A percentile compares a stretch with the other conserved stretches of the same genome.
Evolutionary conservation across 2,888 invertebrate species (phyloP).

Genomic region (Cyclophora albipunctata): DNA sequence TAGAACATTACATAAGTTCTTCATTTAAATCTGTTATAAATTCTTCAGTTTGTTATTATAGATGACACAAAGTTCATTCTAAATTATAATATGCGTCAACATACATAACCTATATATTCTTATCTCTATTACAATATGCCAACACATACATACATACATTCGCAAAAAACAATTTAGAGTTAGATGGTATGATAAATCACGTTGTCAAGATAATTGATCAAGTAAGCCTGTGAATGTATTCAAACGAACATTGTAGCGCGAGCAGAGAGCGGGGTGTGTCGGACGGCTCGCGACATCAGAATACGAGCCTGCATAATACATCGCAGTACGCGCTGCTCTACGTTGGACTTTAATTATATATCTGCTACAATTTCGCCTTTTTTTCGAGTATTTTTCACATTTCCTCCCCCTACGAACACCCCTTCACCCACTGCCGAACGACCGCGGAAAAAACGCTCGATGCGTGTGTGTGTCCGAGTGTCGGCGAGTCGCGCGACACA

Average conservation of each 20-base stretch:
- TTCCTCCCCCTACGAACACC: constrained; percentile 55
- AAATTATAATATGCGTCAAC: no score
- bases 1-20: no score
- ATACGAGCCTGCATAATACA: constrained; percentile 70
- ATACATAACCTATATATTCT: no score
- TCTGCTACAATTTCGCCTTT: constrained; percentile 76
- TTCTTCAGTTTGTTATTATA: no score
- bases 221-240: constrained; percentile 15
- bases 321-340: constrained; percentile 64
- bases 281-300: constrained; percentile 46
- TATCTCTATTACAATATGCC: no score
- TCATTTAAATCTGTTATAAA: no score
- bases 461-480: constrained; percentile 48
- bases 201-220: constrained; percentile 1
- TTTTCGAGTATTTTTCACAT: constrained; percentile 77
- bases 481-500: constrained; percentile 3
- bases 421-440: constrained; percentile 56
- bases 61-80: no score
- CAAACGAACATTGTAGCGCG: constrained; percentile 8
- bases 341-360: constrained; percentile 74
- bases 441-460: constrained; percentile 53
- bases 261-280: constrained; percentile 19
- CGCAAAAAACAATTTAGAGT: no score
- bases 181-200: no score
- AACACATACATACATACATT: no score